These are phyloP conservation scores for Chamaea fasciata DNA, from an alignment of 2,113 vertebrate genomes.

Conservation along the genomic window DNA sequence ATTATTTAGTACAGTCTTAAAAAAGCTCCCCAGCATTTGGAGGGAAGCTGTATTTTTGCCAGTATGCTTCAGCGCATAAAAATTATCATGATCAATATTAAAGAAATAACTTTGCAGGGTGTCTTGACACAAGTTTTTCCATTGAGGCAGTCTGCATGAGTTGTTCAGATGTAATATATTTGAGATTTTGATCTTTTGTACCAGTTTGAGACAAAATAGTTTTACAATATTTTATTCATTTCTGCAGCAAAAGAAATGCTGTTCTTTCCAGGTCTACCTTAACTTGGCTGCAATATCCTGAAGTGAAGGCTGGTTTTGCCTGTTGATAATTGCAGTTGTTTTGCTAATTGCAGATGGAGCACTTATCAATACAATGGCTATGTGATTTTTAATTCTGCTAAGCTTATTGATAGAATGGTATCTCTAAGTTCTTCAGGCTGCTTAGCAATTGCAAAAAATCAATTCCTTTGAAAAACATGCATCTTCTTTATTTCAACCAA, in stretches of 20 bases:
- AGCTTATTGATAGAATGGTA: neutral
- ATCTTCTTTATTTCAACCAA: neutral
- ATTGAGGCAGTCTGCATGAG: neutral
- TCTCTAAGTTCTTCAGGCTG: neutral
- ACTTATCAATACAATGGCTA: neutral
- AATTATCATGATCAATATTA: neutral
- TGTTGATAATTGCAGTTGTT: neutral
- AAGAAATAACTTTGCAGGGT: neutral
- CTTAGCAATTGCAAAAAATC: neutral
- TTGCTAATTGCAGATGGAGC: neutral
- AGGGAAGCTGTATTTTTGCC: neutral
- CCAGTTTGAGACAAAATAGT: neutral
- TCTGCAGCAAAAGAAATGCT: neutral
- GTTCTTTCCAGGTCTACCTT: neutral
- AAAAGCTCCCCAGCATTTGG: neutral
- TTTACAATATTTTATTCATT: neutral
- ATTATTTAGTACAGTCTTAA: neutral
- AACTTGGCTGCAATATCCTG: neutral
- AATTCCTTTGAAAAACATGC: neutral
- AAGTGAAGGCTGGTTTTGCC: neutral
- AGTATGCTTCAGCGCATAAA: neutral
- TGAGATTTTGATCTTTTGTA: neutral
- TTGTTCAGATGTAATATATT: neutral
- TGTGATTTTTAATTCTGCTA: neutral
- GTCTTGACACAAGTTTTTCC: neutral